These are phyloP conservation scores for Ascaphus truei DNA, from an alignment of 2,113 vertebrate genomes.

Conservation along the genomic window DNA sequence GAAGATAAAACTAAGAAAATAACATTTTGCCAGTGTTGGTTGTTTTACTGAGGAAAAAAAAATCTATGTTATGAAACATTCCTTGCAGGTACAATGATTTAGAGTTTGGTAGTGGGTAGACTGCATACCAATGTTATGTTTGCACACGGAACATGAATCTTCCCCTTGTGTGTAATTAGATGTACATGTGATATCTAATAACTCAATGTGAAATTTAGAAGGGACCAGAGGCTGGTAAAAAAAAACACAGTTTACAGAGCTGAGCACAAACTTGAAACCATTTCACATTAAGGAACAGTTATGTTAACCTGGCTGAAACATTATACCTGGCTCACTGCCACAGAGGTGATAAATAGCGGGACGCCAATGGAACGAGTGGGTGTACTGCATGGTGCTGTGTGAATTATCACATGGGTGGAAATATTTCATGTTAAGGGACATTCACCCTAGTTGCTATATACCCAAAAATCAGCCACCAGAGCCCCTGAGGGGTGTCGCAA, in stretches of 20 bases:
- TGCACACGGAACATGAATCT: slow-evolving; percentile 45
- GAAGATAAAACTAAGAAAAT: not conserved
- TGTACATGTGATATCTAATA: slow-evolving; percentile 51
- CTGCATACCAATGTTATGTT: slow-evolving; percentile 14
- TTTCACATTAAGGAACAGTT: not conserved
- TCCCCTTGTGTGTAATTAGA: slow-evolving; percentile 47
- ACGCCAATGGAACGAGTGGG: not conserved
- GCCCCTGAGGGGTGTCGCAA: no score
- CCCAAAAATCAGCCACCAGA: no score
- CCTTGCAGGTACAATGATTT: slow-evolving; percentile 13
- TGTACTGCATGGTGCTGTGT: not conserved
- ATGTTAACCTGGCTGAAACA: not conserved
- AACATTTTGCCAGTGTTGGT: not conserved
- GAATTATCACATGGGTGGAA: not conserved
- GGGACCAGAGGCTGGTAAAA: not conserved
- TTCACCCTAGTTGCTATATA: no score
- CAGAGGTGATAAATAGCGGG: not conserved
- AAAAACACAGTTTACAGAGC: not conserved
- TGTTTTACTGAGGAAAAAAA: not conserved
- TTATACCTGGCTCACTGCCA: not conserved
- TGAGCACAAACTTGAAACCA: not conserved
- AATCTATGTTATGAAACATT: not conserved
- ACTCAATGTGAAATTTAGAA: slow-evolving; percentile 50
- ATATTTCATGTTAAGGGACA: not conserved
- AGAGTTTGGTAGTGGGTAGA: not conserved